Conservation (phyloP, 1,140 invertebrate species). For the Drosophila albomicans region DNA sequence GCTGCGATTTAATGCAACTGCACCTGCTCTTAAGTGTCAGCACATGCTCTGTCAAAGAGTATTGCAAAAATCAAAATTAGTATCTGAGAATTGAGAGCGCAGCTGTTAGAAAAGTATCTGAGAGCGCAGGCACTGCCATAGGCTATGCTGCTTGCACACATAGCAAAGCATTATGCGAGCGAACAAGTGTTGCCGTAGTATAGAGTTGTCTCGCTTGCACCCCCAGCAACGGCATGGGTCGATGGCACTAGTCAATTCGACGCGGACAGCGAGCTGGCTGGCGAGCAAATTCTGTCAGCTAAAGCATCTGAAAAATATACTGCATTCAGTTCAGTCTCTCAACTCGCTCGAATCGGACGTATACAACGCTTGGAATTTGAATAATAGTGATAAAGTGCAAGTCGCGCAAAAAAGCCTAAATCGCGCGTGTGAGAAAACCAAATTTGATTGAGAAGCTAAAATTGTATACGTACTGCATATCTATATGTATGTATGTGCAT, state of each 20-base stretch:
- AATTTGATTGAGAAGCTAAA: slow-evolving; percentile 74
- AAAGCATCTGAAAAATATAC: slow-evolving; percentile 33
- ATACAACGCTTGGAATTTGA: slow-evolving; percentile 38
- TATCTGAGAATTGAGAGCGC: slow-evolving; percentile 29
- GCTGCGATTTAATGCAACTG: slow-evolving; percentile 18
- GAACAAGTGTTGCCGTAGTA: slow-evolving; percentile 46
- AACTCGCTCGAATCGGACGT: slow-evolving; percentile 64
- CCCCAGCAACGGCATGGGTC: slow-evolving; percentile 3
- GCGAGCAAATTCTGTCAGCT: slow-evolving; percentile 32
- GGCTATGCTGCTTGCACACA: slow-evolving; percentile 44
- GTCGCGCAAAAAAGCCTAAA: slow-evolving; percentile 63
- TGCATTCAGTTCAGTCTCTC: slow-evolving; percentile 59
- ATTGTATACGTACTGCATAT: slow-evolving; percentile 59
- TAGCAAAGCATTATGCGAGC: neutral
- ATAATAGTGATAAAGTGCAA: slow-evolving; percentile 70
- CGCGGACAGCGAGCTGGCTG: slow-evolving; percentile 5
- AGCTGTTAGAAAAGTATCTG: slow-evolving; percentile 55
- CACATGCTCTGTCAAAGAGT: slow-evolving; percentile 12
- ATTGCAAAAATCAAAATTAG: slow-evolving; percentile 2
- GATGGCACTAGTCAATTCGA: slow-evolving; percentile 28
- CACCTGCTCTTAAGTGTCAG: slow-evolving; percentile 29
- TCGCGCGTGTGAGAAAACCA: slow-evolving; percentile 71
- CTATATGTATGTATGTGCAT: slow-evolving; percentile 41
- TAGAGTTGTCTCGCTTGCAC: slow-evolving; percentile 33
- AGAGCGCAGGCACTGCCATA: slow-evolving; percentile 18